Conservation (phyloP, 2,113 vertebrate genomes). For the Lethenteron camtschaticum region DNA sequence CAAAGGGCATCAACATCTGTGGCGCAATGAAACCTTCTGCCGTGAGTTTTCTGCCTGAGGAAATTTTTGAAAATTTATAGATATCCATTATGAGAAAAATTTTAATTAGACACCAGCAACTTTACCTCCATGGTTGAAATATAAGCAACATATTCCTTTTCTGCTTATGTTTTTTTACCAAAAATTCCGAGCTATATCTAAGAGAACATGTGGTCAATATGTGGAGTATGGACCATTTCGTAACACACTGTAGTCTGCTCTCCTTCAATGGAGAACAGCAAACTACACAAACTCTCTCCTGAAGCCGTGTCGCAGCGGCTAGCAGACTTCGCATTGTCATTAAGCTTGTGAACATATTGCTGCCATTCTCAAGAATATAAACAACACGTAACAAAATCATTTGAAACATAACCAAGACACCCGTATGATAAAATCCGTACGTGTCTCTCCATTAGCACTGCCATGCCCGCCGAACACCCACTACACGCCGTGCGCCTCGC, state of each 20-base stretch:
- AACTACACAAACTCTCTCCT: no score
- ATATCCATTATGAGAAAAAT: no score
- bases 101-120: no score
- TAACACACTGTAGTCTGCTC: no score
- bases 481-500: conserved; percentile 29
- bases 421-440: not conserved
- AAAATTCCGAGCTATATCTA: not conserved
- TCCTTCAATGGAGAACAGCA: no score
- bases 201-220: not conserved
- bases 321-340: no score
- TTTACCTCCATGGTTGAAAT: not conserved
- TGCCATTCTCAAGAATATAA: no score
- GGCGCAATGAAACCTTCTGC: conserved; percentile 23
- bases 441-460: conserved; percentile 21
- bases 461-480: conserved; percentile 30
- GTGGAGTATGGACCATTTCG: not conserved
- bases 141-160: not conserved
- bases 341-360: no score
- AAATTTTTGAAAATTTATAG: not conserved
- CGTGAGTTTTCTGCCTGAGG: conserved; percentile 15
- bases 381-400: no score
- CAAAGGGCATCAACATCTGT: conserved; percentile 17
- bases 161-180: not conserved
- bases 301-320: no score
- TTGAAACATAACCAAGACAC: not conserved